Percentiles rank a stretch among this genome's conserved stretches.
These are phyloP conservation scores for Microctenopoma steveboyesi DNA, from an alignment of 2,797 vertebrate species.

Conservation along the genomic window DNA sequence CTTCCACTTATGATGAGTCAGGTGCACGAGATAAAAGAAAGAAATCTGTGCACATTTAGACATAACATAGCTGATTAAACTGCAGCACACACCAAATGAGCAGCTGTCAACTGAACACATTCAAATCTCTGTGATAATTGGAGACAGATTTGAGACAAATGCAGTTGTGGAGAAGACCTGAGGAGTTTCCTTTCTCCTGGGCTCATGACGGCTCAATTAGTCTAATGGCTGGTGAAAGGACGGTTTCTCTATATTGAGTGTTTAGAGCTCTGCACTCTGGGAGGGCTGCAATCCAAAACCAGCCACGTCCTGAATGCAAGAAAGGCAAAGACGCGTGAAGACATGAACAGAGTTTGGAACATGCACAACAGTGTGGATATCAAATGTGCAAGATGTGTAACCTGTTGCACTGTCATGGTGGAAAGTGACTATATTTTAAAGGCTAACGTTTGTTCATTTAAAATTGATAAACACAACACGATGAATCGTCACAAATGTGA, in stretches of 20 bases:
- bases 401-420: too few relatives aligned
- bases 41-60: background rate
- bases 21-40: too few relatives aligned
- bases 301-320: background rate
- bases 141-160: conserved; percentile 43
- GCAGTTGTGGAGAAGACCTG: conserved; percentile 18
- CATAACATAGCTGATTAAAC: conserved; percentile 3
- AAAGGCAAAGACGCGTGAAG: background rate
- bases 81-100: background rate
- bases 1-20: background rate
- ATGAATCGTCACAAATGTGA: too few relatives aligned
- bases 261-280: conserved; percentile 11
- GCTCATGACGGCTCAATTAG: conserved; percentile 40
- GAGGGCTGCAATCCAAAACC: conserved; percentile 27
- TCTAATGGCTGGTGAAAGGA: conserved; percentile 39
- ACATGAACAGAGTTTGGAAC: background rate
- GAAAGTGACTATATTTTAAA: too few relatives aligned
- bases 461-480: too few relatives aligned
- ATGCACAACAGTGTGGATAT: too few relatives aligned
- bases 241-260: conserved; percentile 16
- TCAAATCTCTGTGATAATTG: conserved; percentile 22
- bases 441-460: too few relatives aligned
- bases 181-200: conserved; percentile 35
- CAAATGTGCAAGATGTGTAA: too few relatives aligned
- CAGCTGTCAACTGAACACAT: conserved; percentile 21